These are phyloP conservation scores for Ephydatia muelleri DNA, from an alignment of 37 sponge, comb jelly and placozoan species.

Conservation along the genomic window DNA sequence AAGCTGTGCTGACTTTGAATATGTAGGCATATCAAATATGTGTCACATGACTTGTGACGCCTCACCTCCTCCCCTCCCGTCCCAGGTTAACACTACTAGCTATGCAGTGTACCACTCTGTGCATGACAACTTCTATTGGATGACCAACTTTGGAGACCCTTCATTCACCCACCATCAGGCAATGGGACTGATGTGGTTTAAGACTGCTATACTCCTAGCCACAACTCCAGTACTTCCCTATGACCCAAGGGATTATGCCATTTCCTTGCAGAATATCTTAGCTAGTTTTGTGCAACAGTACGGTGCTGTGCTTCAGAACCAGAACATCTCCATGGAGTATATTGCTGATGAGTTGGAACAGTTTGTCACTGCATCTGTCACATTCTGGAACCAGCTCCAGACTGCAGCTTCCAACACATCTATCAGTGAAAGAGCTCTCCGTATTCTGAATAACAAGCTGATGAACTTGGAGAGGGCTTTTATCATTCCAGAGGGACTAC, in stretches of 20 bases:
- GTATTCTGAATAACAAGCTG: conserved; percentile 84
- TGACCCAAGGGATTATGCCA: conserved; percentile 43
- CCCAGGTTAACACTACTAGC: too few relatives aligned
- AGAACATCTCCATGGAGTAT: conserved; percentile 22
- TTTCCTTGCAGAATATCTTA: conserved; percentile 18
- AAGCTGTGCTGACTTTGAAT: conserved; percentile 14
- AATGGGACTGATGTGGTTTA: conserved; percentile 53
- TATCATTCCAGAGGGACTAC: conserved; percentile 83
- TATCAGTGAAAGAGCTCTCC: not conserved
- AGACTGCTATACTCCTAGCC: conserved; percentile 35
- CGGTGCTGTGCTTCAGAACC: conserved; percentile 2
- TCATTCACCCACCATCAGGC: conserved; percentile 61
- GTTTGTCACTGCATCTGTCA: too few relatives aligned
- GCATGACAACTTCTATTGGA: conserved; percentile 75
- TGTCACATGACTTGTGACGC: too few relatives aligned
- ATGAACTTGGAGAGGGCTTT: conserved; percentile 88
- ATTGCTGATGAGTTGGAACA: too few relatives aligned
- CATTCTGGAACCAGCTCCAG: too few relatives aligned
- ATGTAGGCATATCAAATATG: too few relatives aligned
- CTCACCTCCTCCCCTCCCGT: too few relatives aligned
- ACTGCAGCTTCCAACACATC: too few relatives aligned
- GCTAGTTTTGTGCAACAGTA: conserved; percentile 10
- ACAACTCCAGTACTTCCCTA: conserved; percentile 64
- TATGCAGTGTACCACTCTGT: conserved; percentile 81
- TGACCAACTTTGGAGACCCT: conserved; percentile 48